phyloP scores from a whole-genome alignment of 2,888 invertebrate species.

The Pogonocherus hispidulus region DNA sequence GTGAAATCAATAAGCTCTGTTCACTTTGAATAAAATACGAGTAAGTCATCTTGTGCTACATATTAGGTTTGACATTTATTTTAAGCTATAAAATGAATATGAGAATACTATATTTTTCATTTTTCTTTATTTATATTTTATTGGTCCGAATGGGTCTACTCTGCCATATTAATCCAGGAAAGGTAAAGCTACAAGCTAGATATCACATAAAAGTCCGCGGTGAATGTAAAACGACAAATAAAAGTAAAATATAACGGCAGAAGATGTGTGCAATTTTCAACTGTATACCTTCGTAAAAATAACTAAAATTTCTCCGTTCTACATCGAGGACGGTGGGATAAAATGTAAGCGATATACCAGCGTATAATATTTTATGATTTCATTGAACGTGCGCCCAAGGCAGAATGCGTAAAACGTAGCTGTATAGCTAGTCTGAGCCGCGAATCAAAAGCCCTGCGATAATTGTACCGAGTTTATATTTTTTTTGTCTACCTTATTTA shows the following conservation, averaged over 20 bases:
- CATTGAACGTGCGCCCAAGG: neutral
- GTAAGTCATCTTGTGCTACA: too few species aligned
- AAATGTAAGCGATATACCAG: neutral
- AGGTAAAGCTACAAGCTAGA: neutral
- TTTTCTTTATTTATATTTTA: neutral
- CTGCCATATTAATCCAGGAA: neutral
- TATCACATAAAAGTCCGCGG: neutral
- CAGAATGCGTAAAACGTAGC: neutral
- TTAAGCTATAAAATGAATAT: too few species aligned
- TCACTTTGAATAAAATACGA: too few species aligned
- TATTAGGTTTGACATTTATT: too few species aligned
- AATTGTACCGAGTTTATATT: too few species aligned
- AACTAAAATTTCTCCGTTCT: neutral
- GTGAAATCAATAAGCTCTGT: too few species aligned
- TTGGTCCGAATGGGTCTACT: neutral
- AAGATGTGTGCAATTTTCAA: neutral
- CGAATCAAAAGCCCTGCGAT: too few species aligned
- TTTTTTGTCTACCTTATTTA: too few species aligned
- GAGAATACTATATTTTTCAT: too few species aligned
- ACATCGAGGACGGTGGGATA: neutral
- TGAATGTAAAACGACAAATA: conserved; percentile 1
- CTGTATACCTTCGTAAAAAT: neutral
- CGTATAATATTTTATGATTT: neutral
- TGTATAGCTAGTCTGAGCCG: too few species aligned
- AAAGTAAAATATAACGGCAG: neutral